Conservation (phyloP, 2,113 vertebrate species). For the Erythrolamprus reginae region DNA sequence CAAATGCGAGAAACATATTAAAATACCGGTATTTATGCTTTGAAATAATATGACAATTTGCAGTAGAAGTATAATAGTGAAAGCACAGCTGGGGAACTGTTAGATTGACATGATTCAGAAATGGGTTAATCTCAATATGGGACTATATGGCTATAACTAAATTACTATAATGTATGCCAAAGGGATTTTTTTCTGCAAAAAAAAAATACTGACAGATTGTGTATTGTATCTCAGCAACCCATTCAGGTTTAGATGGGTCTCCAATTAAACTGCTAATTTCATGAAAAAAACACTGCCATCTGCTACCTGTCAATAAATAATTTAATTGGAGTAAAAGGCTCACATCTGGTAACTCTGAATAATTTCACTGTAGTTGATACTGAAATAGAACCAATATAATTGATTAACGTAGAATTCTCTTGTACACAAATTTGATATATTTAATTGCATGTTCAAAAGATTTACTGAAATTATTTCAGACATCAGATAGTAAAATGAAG, state of each 20-base stretch:
- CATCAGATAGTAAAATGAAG: background rate
- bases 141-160: background rate
- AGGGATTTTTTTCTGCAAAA: background rate
- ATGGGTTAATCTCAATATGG: too few species aligned
- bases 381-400: background rate
- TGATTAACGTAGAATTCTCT: background rate
- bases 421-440: background rate
- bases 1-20: background rate
- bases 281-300: conserved; percentile 15
- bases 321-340: background rate
- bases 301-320: conserved; percentile 14
- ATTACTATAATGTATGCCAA: background rate
- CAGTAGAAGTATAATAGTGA: too few species aligned
- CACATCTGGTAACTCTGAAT: background rate
- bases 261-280: conserved; percentile 24
- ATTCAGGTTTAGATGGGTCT: background rate
- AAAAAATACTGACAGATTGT: conserved; percentile 1
- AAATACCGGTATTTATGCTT: background rate
- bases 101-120: background rate
- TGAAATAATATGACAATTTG: background rate
- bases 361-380: background rate
- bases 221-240: conserved; percentile 6
- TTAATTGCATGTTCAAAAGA: background rate
- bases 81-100: too few species aligned
- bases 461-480: background rate